Conservation (phyloP, 2,888 invertebrate species). For the Leptarthrus brevirostris region DNA sequence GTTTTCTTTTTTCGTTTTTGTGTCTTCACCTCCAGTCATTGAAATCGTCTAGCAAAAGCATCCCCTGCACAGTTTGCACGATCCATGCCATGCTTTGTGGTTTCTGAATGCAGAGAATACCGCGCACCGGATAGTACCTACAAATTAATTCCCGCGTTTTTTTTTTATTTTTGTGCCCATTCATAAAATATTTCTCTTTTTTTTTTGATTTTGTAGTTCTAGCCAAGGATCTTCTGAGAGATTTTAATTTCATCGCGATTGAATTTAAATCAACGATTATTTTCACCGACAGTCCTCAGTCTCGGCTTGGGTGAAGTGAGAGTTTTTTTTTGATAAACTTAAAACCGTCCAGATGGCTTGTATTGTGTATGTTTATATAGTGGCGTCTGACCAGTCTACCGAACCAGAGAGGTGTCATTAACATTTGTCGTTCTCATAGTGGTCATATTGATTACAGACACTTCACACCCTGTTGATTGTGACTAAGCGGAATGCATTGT, state of each 20-base stretch:
- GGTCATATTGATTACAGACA: conserved; percentile 34
- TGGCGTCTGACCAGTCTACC: conserved; percentile 30
- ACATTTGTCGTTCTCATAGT: conserved; percentile 30
- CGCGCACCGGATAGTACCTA: not conserved
- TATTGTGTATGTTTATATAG: not conserved
- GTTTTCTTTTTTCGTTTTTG: not conserved
- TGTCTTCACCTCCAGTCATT: not conserved
- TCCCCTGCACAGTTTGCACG: not conserved
- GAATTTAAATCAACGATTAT: too few species aligned
- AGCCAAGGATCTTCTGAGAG: too few species aligned
- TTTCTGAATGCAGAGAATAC: too few species aligned
- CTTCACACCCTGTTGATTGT: conserved; percentile 40
- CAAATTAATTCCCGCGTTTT: not conserved
- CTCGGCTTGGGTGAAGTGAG: too few species aligned
- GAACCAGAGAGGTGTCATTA: conserved; percentile 35
- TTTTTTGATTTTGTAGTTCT: too few species aligned
- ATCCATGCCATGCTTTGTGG: not conserved
- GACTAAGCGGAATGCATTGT: conserved; percentile 8
- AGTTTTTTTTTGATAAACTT: too few species aligned
- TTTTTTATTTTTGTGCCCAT: not conserved
- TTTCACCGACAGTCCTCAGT: too few species aligned
- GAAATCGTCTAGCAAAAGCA: not conserved
- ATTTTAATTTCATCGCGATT: too few species aligned
- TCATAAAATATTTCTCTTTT: not conserved
- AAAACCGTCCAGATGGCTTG: too few species aligned